These are phyloP conservation scores for Athalia cordata DNA, from an alignment of 2,888 invertebrate genomes.

Conservation along the genomic window DNA sequence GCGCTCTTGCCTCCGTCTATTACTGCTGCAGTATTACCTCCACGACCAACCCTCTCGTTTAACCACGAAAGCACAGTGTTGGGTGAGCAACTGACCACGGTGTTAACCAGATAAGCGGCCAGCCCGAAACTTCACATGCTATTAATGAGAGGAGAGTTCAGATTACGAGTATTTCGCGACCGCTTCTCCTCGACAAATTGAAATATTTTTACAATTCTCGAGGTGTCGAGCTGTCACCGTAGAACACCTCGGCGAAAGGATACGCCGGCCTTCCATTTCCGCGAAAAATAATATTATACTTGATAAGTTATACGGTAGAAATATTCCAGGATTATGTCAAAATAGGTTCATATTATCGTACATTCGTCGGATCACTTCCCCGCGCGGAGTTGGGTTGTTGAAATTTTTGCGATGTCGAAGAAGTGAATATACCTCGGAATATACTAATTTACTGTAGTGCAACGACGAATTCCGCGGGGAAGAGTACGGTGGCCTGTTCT, in stretches of 20 bases:
- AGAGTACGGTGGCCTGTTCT: background rate
- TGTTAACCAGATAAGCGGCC: slow-evolving; percentile 40
- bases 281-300: no score
- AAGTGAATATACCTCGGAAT: no score
- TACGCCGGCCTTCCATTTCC: no score
- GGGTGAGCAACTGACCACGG: slow-evolving; percentile 38
- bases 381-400: background rate
- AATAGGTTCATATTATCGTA: background rate
- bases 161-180: slow-evolving; percentile 29
- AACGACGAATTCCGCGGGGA: background rate
- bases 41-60: slow-evolving; percentile 20
- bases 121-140: slow-evolving; percentile 40
- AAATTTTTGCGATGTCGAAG: background rate
- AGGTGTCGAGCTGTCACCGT: no score
- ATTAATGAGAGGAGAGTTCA: slow-evolving; percentile 31
- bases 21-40: background rate
- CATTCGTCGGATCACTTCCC: background rate
- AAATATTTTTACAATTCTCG: background rate
- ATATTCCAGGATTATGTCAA: no score
- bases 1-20: background rate
- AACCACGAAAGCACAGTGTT: slow-evolving; percentile 33
- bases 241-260: no score
- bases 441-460: background rate
- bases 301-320: no score
- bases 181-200: slow-evolving; percentile 5